Conservation (phyloP, 2,888 invertebrate species). For the Polymixis lichenea region DNA sequence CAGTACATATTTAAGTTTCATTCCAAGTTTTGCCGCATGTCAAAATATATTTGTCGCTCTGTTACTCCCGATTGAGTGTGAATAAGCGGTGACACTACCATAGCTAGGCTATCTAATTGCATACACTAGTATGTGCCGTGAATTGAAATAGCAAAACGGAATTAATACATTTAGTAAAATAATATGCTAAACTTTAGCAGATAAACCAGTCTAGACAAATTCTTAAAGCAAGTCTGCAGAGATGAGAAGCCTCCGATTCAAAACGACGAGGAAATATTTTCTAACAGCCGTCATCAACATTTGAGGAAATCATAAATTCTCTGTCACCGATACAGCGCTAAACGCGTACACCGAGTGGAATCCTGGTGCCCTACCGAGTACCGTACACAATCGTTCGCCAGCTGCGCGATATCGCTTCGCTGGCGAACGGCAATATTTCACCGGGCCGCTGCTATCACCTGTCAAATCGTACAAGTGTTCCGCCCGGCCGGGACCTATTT, state of each 20-base stretch:
- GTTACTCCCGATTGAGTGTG: slow-evolving; percentile 35
- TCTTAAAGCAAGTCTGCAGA: background rate
- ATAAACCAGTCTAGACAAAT: slow-evolving; percentile 15
- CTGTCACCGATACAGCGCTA: slow-evolving; percentile 65
- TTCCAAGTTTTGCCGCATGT: slow-evolving; percentile 1
- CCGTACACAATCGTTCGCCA: slow-evolving; percentile 75
- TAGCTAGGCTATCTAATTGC: slow-evolving; percentile 51
- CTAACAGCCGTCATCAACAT: slow-evolving; percentile 51
- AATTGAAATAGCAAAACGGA: slow-evolving; percentile 51
- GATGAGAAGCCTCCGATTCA: slow-evolving; percentile 48
- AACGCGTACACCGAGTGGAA: slow-evolving; percentile 62
- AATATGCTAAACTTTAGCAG: slow-evolving; percentile 5
- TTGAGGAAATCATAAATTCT: slow-evolving; percentile 65
- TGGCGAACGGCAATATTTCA: slow-evolving; percentile 84
- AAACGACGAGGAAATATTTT: slow-evolving; percentile 54
- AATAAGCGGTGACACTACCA: slow-evolving; percentile 48
- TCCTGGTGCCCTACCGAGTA: slow-evolving; percentile 65
- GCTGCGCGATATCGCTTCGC: slow-evolving; percentile 80
- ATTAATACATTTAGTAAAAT: slow-evolving; percentile 26
- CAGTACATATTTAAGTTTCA: background rate
- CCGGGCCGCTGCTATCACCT: slow-evolving; percentile 85
- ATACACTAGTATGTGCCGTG: slow-evolving; percentile 28
- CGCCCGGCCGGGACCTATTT: slow-evolving; percentile 85
- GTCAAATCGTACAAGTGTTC: slow-evolving; percentile 89
- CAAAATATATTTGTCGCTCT: background rate